Percentiles rank a stretch among this genome's conserved stretches.
These are phyloP conservation scores for Labroides dimidiatus DNA, from an alignment of 2,797 vertebrate genomes.

Conservation along the genomic window DNA sequence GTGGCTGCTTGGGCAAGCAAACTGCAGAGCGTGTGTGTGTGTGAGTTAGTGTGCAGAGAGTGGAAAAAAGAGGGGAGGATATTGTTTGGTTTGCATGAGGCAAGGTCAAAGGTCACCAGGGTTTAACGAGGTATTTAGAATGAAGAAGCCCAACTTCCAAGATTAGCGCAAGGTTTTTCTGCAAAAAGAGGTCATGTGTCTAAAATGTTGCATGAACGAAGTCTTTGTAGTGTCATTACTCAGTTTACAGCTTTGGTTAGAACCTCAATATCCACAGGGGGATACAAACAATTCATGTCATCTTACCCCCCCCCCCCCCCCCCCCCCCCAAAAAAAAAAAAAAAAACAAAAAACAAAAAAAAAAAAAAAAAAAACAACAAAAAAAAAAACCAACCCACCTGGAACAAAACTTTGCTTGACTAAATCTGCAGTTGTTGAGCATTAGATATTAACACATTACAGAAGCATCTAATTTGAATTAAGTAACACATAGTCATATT, in stretches of 20 bases:
- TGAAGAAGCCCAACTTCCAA: constrained; percentile 6
- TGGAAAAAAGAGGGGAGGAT: constrained; percentile 25
- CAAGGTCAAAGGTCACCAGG: constrained; percentile 48
- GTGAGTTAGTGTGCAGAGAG: constrained; percentile 1
- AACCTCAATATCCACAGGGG: constrained; percentile 1
- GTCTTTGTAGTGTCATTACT: constrained; percentile 23
- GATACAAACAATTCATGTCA: neutral
- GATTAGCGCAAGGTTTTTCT: constrained; percentile 31
- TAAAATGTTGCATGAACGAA: constrained; percentile 17
- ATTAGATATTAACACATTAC: neutral
- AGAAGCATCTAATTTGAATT: neutral
- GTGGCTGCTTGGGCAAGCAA: constrained; percentile 34
- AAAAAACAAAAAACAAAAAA: too few species aligned
- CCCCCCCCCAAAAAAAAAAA: too few species aligned
- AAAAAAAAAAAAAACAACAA: too few species aligned
- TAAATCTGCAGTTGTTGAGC: neutral
- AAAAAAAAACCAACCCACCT: too few species aligned
- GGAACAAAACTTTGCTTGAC: neutral
- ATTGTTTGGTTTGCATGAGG: constrained; percentile 32
- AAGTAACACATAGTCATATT: neutral
- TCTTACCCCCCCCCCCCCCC: neutral
- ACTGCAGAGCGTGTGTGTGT: constrained; percentile 36
- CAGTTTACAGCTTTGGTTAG: too few species aligned
- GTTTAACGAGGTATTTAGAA: constrained; percentile 5
- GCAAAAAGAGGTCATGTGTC: neutral